Evolutionary conservation across 2,888 invertebrate genomes (phyloP).

Genomic region (Dermolepida albohirtum): DNA sequence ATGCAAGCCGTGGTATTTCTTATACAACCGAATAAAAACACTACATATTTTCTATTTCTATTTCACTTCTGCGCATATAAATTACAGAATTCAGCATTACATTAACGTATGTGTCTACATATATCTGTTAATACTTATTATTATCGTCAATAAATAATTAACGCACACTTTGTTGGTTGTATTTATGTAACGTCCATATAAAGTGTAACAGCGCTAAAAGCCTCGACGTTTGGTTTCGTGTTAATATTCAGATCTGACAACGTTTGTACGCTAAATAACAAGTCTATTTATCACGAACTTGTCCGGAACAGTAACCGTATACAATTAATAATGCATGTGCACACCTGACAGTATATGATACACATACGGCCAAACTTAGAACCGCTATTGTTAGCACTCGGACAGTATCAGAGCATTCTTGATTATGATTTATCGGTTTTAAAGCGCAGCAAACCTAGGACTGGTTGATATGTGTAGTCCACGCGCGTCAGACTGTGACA

Average conservation of each 20-base stretch:
- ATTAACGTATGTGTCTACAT: too few relatives aligned
- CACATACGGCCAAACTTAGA: constrained; percentile 44
- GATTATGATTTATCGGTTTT: constrained; percentile 46
- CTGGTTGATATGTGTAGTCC: constrained; percentile 34
- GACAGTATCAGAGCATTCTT: constrained; percentile 45
- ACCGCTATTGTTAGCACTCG: constrained; percentile 46
- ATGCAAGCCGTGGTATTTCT: too few relatives aligned
- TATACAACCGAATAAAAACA: too few relatives aligned
- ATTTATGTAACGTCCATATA: constrained; percentile 9
- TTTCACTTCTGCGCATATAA: too few relatives aligned
- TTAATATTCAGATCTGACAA: constrained; percentile 37
- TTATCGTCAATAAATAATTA: constrained; percentile 31
- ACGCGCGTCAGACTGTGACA: constrained; percentile 31
- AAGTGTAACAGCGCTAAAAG: constrained; percentile 22
- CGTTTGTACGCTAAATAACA: constrained; percentile 39
- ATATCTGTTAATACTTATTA: constrained; percentile 7
- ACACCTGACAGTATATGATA: constrained; percentile 47
- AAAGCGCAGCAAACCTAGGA: constrained; percentile 11
- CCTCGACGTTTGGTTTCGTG: constrained; percentile 20
- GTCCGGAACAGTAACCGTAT: constrained; percentile 45
- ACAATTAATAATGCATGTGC: constrained; percentile 48
- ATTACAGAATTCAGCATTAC: too few relatives aligned
- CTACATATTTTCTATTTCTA: too few relatives aligned
- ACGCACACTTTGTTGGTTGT: neutral
- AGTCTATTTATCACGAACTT: constrained; percentile 48